A percentile compares a stretch with the other conserved stretches of the same genome.
Conservation (phyloP, 2,888 invertebrate species). For the Crepidodera aurea region DNA sequence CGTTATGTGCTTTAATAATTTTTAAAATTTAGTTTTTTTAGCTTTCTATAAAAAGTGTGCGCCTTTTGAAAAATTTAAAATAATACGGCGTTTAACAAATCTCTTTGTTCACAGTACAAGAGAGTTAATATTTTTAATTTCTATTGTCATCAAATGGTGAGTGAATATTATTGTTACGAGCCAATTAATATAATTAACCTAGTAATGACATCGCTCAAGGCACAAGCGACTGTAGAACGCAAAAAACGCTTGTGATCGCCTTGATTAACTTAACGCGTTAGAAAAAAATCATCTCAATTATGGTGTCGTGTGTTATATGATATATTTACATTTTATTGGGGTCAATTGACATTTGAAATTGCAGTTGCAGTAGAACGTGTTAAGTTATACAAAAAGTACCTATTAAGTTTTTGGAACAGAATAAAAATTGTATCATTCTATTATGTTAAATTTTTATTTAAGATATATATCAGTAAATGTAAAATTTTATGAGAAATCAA, state of each 20-base stretch:
- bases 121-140: conserved; percentile 1
- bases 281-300: conserved; percentile 31
- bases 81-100: no score
- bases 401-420: no score
- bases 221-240: conserved; percentile 23
- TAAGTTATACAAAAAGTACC: no score
- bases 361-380: conserved; percentile 25
- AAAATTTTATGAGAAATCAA: no score
- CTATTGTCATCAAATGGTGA: neutral
- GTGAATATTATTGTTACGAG: neutral
- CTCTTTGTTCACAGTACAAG: no score
- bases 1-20: no score
- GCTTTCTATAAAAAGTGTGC: no score
- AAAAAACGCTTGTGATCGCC: conserved; percentile 18
- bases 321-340: conserved; percentile 33
- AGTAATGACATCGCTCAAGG: conserved; percentile 21
- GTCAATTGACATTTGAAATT: conserved; percentile 32
- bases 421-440: no score
- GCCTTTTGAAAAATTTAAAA: no score
- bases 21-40: no score
- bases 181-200: conserved; percentile 27
- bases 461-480: no score
- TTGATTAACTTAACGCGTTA: conserved; percentile 24
- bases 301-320: conserved; percentile 30
- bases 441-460: no score